Evolutionary conservation across 1,140 invertebrate genomes (phyloP).

Genomic region (Drosophila mayri): DNA sequence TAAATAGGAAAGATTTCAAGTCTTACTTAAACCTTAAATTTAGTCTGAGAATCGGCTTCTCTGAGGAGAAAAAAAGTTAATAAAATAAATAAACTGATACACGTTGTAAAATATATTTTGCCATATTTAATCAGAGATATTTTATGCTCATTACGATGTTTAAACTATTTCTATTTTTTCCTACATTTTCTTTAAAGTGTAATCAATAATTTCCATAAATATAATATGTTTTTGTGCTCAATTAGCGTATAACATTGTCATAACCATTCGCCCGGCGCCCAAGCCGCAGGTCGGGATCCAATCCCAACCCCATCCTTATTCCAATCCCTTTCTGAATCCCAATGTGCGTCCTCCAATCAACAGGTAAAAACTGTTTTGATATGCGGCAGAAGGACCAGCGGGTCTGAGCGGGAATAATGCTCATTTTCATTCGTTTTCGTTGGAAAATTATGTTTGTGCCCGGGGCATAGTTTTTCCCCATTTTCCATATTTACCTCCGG

Average conservation of each 20-base stretch:
- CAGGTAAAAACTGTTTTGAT: constrained; percentile 75
- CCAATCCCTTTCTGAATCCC: constrained; percentile 7
- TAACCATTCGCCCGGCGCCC: constrained; percentile 62
- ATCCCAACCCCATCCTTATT: not conserved
- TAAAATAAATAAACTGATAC: not conserved
- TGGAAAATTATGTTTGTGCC: constrained; percentile 73
- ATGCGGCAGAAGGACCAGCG: constrained; percentile 44
- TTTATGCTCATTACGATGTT: not conserved
- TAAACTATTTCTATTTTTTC: not conserved
- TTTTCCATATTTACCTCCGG: constrained; percentile 48
- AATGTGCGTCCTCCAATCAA: constrained; percentile 49
- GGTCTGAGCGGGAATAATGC: constrained; percentile 44
- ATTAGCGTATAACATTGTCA: constrained; percentile 78
- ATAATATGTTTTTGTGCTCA: constrained; percentile 72
- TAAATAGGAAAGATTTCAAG: too few relatives aligned
- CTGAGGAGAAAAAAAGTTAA: not conserved
- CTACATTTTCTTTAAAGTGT: constrained; percentile 43
- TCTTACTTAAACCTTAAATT: not conserved
- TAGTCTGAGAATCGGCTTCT: not conserved
- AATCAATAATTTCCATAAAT: constrained; percentile 56
- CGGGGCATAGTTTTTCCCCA: constrained; percentile 69
- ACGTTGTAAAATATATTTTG: too few relatives aligned
- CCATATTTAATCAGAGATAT: not conserved
- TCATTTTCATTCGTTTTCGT: constrained; percentile 74
- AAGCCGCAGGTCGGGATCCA: constrained; percentile 20